Base-by-base conservation (phyloP, 2,888 invertebrate species). In the Cryptus viduatorius region DNA sequence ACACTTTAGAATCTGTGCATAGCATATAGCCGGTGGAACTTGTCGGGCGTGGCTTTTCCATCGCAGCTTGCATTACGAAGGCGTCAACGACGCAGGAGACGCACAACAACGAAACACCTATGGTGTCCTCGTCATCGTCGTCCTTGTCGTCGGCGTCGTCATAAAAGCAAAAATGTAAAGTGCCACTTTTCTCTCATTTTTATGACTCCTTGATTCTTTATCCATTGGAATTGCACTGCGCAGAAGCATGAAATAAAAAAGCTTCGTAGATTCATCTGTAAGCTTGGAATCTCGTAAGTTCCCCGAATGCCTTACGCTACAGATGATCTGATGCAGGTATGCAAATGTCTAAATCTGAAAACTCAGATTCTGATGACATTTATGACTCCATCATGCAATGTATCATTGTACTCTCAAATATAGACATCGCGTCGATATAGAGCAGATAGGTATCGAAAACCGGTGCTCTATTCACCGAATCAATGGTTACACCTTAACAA, bases 1-100 rank as follows among this genome's bases (percentile, higher is more conserved):
- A 44, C 73, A 73, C 75, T 75, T 75, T 64, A 53, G 24, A 73
- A 50, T 31, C 59, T 44, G 59, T 12, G 14, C 31, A 64, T n/a
- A 50, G 4, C 24, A 19, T 16, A 50, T 12, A 16, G 16, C 16
- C 53, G 24, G 64, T 42, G 19, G n/a, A 50, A 73, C 56, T 73
- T 48, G 14, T 44, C 31, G 65, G 73, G 73, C 42, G 73, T 56
- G 65, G 65, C 44, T 56, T 24, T 59, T 3, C 42, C 14, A n/a
- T 50, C 61, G 46, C 19, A 50, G 10, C 19, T 48, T 67, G 16
- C 24, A 67, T 67, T 24, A 19, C 19, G 19, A n/a, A 19, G 46
- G 5, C 44, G 24, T 29, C 44, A 19, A 46, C 3, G 42, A 19
- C 12, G 12, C 31, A 61, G 4, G 4, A 12, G 24, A 59, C 19